Evolutionary conservation across 2,797 vertebrate genomes (phyloP).

Genomic region (Benthosema pterotum): DNA sequence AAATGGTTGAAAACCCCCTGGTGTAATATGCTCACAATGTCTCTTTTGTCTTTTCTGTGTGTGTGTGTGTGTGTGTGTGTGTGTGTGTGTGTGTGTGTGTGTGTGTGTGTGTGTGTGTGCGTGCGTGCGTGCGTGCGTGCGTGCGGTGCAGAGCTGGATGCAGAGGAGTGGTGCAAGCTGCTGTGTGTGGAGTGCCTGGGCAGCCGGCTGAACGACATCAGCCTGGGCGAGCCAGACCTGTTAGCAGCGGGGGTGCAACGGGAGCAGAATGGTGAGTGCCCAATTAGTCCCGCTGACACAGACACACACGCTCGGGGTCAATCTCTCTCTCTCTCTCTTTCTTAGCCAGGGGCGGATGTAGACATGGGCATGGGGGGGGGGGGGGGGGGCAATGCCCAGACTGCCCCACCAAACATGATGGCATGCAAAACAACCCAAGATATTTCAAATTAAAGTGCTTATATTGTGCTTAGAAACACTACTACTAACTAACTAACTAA

Average conservation of each 20-base stretch:
- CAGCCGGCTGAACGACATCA: constrained; percentile 96
- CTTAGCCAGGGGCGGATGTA: too few relatives aligned
- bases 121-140: constrained; percentile 25
- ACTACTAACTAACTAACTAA: too few relatives aligned
- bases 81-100: constrained; percentile 1
- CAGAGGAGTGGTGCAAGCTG: constrained; percentile 98
- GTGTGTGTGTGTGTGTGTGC: background rate
- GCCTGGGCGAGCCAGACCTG: constrained; percentile 96
- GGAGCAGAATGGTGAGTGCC: constrained; percentile 93
- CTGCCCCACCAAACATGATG: too few relatives aligned
- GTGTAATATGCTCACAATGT: too few relatives aligned
- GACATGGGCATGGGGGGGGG: too few relatives aligned
- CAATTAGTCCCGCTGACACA: constrained; percentile 72
- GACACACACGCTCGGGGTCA: constrained; percentile 67
- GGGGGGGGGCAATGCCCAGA: too few relatives aligned
- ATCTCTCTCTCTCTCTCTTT: constrained; percentile 56
- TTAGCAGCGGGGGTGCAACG: constrained; percentile 96
- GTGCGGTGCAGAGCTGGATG: constrained; percentile 91
- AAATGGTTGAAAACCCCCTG: too few relatives aligned
- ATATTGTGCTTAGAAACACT: too few relatives aligned
- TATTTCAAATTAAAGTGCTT: too few relatives aligned
- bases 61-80: too few relatives aligned
- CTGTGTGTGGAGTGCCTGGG: constrained; percentile 96
- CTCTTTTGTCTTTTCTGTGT: too few relatives aligned
- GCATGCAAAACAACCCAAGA: too few relatives aligned